Percentiles rank a stretch among this genome's conserved stretches.
These are phyloP conservation scores for Malacoctenus gilli DNA, from an alignment of 2,797 vertebrate genomes.

Conservation along the genomic window DNA sequence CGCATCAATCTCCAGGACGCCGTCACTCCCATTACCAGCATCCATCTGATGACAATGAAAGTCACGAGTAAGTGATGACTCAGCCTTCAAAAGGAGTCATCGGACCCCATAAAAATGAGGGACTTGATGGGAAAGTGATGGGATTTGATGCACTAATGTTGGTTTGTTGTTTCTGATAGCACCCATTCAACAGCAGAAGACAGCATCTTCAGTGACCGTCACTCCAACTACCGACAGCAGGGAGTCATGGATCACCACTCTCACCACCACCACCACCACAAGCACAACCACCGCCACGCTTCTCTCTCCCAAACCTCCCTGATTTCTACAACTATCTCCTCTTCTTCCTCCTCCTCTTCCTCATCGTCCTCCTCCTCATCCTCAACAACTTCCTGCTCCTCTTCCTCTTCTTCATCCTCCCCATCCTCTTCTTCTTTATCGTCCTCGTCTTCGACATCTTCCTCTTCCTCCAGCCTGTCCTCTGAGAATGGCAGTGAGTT, in stretches of 20 bases:
- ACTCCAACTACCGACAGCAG: constrained; percentile 34
- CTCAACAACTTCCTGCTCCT: constrained; percentile 44
- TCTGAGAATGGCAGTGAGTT: constrained; percentile 72
- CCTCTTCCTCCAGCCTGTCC: constrained; percentile 72
- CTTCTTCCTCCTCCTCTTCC: constrained; percentile 58
- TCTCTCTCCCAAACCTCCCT: constrained; percentile 60
- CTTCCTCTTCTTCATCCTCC: constrained; percentile 44
- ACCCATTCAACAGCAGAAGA: constrained; percentile 62
- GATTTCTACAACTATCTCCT: constrained; percentile 56
- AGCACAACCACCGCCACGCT: constrained; percentile 48
- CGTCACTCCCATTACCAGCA: constrained; percentile 45
- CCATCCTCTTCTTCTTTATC: constrained; percentile 60
- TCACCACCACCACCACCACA: constrained; percentile 46
- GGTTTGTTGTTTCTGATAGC: constrained; percentile 52
- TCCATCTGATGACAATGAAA: constrained; percentile 51
- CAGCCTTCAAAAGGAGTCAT: neutral
- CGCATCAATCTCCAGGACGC: constrained; percentile 48
- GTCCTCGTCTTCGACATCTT: constrained; percentile 59
- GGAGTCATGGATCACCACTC: constrained; percentile 34
- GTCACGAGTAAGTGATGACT: constrained; percentile 58
- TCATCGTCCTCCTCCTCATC: constrained; percentile 61
- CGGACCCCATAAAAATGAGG: too few relatives aligned
- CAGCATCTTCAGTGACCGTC: constrained; percentile 57
- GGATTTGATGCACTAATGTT: accelerated
- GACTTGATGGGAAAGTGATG: too few relatives aligned